A percentile compares a stretch with the other conserved stretches of the same genome.
phyloP scores from a whole-genome alignment of 1,140 invertebrate genomes.

The Cherax destructor region DNA sequence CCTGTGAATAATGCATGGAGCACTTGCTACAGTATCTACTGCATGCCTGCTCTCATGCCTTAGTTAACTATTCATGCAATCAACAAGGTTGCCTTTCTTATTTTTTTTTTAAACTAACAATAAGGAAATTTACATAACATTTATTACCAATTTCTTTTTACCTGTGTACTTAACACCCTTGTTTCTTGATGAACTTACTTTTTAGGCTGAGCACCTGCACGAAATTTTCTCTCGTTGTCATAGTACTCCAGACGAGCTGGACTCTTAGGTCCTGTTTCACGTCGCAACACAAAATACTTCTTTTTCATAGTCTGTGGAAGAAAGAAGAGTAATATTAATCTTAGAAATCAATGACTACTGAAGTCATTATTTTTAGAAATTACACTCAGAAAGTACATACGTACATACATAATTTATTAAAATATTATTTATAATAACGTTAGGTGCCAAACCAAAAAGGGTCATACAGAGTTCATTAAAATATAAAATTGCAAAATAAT shows the following conservation, averaged over 20 bases:
- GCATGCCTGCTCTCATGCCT: too few relatives aligned
- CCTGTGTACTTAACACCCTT: neutral
- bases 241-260: slow-evolving; percentile 60
- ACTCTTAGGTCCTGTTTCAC: slow-evolving; percentile 37
- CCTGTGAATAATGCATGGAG: too few relatives aligned
- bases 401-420: too few relatives aligned
- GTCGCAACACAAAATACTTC: slow-evolving; percentile 56
- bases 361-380: neutral
- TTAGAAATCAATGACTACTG: neutral
- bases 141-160: neutral
- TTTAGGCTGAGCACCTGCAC: slow-evolving; percentile 40
- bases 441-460: neutral
- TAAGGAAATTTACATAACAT: too few relatives aligned
- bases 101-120: too few relatives aligned
- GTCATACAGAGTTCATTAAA: too few relatives aligned
- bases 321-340: neutral
- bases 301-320: slow-evolving; percentile 56
- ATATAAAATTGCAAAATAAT: too few relatives aligned
- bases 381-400: too few relatives aligned
- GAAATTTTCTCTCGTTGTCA: slow-evolving; percentile 56
- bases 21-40: too few relatives aligned
- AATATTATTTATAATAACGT: too few relatives aligned
- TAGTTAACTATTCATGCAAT: too few relatives aligned
- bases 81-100: too few relatives aligned
- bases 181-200: slow-evolving; percentile 38